Conservation (phyloP, 2,113 vertebrate genomes). For the Capra hircus region DNA sequence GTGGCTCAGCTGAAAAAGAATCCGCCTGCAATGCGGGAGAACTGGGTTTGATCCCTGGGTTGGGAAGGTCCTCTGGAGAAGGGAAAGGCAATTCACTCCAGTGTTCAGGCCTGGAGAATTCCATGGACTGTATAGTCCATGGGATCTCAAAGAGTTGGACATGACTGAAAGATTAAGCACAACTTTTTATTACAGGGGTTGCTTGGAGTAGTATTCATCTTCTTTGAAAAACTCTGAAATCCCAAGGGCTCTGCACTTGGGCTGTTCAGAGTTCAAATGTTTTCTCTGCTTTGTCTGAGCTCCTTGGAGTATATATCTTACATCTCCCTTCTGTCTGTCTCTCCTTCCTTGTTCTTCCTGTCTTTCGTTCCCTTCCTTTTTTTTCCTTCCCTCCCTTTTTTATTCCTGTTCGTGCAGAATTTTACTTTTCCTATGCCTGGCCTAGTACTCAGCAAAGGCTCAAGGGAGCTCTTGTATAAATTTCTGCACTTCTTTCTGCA, state of each 20-base stretch:
- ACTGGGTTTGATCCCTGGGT: background rate
- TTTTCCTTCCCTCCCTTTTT: background rate
- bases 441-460: background rate
- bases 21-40: background rate
- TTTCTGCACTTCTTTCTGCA: background rate
- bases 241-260: background rate
- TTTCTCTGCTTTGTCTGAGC: background rate
- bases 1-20: background rate
- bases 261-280: background rate
- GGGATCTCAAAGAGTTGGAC: background rate
- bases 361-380: background rate
- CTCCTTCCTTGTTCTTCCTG: background rate
- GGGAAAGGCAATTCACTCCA: background rate
- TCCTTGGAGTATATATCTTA: background rate
- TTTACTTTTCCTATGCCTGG: background rate
- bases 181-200: background rate
- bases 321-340: background rate
- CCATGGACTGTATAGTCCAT: background rate
- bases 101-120: background rate
- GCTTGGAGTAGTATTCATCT: background rate
- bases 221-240: background rate
- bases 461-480: background rate
- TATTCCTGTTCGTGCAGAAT: background rate
- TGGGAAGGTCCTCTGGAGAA: background rate
- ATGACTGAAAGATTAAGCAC: background rate